These are phyloP conservation scores for Pithys albifrons DNA, from an alignment of 2,113 vertebrate species.

Conservation along the genomic window DNA sequence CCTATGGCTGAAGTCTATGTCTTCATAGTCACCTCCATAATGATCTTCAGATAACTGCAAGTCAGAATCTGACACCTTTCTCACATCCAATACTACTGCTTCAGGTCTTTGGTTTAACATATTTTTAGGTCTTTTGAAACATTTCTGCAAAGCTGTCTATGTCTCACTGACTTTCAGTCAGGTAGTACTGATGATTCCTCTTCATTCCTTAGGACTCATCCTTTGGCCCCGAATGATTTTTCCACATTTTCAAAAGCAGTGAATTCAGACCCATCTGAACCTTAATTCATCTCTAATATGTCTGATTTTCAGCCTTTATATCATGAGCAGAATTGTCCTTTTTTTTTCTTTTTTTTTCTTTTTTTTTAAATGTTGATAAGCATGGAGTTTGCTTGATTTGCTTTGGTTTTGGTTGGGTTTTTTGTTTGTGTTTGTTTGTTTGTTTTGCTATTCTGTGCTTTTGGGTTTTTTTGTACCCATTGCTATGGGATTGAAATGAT, in stretches of 20 bases:
- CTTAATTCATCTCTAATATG: not conserved
- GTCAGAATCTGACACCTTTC: not conserved
- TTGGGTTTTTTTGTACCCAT: not conserved
- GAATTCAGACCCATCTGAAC: not conserved
- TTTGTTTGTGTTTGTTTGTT: not conserved
- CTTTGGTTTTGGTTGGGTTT: not conserved
- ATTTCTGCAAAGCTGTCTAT: not conserved
- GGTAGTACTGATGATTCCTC: rapidly evolving
- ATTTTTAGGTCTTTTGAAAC: not conserved
- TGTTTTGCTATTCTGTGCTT: too few species aligned
- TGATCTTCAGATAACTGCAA: not conserved
- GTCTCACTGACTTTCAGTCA: not conserved
- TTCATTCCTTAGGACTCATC: not conserved
- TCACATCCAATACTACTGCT: not conserved
- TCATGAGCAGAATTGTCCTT: not conserved
- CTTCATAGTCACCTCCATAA: not conserved
- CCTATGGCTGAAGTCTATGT: not conserved
- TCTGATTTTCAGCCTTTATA: not conserved
- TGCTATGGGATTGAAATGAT: not conserved
- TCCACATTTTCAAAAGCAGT: not conserved
- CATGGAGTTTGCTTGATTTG: rapidly evolving
- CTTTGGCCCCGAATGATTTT: not conserved
- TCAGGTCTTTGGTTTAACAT: not conserved
- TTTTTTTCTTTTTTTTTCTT: too few species aligned
- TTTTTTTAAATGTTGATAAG: not conserved